Conservation (phyloP, 2,113 vertebrate species). For the Glareola pratincola region DNA sequence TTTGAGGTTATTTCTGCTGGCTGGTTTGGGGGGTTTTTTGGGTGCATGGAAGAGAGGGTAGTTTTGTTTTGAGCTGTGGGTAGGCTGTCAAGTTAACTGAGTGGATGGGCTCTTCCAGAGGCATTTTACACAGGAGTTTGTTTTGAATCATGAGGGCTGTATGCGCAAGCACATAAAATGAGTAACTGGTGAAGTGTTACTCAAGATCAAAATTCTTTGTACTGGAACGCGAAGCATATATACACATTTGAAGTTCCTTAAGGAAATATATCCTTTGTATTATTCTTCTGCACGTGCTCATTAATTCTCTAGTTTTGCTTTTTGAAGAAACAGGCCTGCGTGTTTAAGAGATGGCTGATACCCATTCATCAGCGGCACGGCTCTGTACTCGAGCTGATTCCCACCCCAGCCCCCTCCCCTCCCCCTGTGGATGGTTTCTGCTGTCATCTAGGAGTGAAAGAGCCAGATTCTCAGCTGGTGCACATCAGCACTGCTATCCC, state of each 20-base stretch:
- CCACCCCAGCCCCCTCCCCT: background rate
- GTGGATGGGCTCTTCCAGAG: constrained; percentile 6
- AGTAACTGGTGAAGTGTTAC: constrained; percentile 35
- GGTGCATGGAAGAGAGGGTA: background rate
- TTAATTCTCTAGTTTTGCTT: constrained; percentile 29
- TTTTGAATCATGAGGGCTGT: constrained; percentile 18
- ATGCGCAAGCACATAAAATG: constrained; percentile 21
- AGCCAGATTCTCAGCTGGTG: constrained; percentile 44
- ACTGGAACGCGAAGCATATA: background rate
- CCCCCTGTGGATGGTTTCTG: background rate
- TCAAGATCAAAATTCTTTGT: constrained; percentile 41
- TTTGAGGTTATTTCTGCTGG: constrained; percentile 61
- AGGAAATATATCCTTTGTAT: background rate
- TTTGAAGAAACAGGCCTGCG: background rate
- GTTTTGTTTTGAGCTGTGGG: constrained; percentile 33
- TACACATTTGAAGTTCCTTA: constrained; percentile 2
- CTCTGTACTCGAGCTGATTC: background rate
- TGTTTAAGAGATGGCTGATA: background rate
- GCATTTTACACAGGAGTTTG: constrained; percentile 22
- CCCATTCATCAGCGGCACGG: background rate
- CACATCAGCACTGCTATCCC: constrained; percentile 25
- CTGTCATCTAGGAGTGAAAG: constrained; percentile 14
- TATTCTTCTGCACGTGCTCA: background rate
- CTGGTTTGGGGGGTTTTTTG: background rate
- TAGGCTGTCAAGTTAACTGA: constrained; percentile 29